A percentile compares a stretch with the other conserved stretches of the same genome.
Conservation (phyloP, 2,888 invertebrate genomes). For the Noctua pronuba region DNA sequence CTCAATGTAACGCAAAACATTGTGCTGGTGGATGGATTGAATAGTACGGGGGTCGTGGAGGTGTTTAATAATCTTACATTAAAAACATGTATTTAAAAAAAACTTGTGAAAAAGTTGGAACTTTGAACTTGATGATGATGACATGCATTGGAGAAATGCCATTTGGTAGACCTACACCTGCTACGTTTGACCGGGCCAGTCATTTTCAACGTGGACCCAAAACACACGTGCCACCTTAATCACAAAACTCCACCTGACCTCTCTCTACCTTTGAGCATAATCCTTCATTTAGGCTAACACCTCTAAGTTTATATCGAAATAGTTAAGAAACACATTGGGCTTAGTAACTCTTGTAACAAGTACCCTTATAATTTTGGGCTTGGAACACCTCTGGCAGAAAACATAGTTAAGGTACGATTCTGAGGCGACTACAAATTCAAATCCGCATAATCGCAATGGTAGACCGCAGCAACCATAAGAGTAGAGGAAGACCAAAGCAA, state of each 20-base stretch:
- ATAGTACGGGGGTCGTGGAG: too few relatives aligned
- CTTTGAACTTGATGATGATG: too few relatives aligned
- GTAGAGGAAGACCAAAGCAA: too few relatives aligned
- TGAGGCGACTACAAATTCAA: not conserved
- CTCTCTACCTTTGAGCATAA: conserved; percentile 39
- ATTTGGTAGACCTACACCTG: too few relatives aligned
- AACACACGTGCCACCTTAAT: not conserved
- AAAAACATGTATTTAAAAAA: too few relatives aligned
- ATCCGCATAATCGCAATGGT: not conserved
- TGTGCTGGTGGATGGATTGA: too few relatives aligned
- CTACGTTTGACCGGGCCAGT: too few relatives aligned
- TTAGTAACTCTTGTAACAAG: conserved; percentile 20
- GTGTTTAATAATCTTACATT: too few relatives aligned
- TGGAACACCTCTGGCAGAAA: conserved; percentile 35
- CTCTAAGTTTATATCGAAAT: conserved; percentile 59
- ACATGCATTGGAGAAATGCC: too few relatives aligned
- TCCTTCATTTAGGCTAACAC: conserved; percentile 47
- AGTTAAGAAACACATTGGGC: conserved; percentile 43
- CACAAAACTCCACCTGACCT: conserved; percentile 21
- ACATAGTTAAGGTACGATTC: conserved; percentile 44
- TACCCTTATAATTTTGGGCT: conserved; percentile 51
- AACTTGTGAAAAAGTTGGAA: too few relatives aligned
- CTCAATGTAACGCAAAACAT: too few relatives aligned
- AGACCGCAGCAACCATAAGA: not conserved
- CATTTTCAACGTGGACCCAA: not conserved